phyloP scores from a whole-genome alignment of 2,888 invertebrate genomes.

The Dorcus hopei region DNA sequence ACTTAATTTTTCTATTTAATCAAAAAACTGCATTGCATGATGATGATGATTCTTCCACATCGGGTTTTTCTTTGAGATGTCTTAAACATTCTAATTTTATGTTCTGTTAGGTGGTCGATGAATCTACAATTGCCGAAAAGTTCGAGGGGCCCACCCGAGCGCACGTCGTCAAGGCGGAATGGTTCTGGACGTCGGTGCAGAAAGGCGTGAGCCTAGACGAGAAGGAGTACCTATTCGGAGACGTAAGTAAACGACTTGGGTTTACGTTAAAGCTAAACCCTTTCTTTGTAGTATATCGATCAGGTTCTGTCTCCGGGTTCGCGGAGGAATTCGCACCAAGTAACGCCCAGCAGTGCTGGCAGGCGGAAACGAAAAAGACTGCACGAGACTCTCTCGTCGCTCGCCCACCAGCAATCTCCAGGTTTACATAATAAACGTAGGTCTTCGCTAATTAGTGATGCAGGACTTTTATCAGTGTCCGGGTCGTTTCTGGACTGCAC shows the following conservation, averaged over 20 bases:
- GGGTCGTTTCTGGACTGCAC: constrained; percentile 89
- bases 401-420: constrained; percentile 55
- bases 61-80: constrained; percentile 11
- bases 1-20: constrained; percentile 40
- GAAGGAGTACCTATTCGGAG: constrained; percentile 82
- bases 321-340: constrained; percentile 56
- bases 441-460: constrained; percentile 77
- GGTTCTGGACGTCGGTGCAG: constrained; percentile 98
- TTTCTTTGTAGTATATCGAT: constrained; percentile 49
- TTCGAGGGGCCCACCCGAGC: constrained; percentile 62
- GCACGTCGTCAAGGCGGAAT: constrained; percentile 84
- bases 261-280: background rate
- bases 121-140: constrained; percentile 67
- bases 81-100: constrained; percentile 23
- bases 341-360: constrained; percentile 52
- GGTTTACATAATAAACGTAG: constrained; percentile 70
- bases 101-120: constrained; percentile 74
- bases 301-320: constrained; percentile 52
- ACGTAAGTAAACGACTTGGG: constrained; percentile 57
- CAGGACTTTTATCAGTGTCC: constrained; percentile 78
- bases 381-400: constrained; percentile 58
- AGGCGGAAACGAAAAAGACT: constrained; percentile 81
- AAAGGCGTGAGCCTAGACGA: constrained; percentile 92
- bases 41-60: too few relatives aligned
- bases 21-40: background rate